Percentiles rank a stretch among this genome's conserved stretches.
Evolutionary conservation across 2,888 invertebrate genomes (phyloP).

Genomic region (Mythimna ferrago): DNA sequence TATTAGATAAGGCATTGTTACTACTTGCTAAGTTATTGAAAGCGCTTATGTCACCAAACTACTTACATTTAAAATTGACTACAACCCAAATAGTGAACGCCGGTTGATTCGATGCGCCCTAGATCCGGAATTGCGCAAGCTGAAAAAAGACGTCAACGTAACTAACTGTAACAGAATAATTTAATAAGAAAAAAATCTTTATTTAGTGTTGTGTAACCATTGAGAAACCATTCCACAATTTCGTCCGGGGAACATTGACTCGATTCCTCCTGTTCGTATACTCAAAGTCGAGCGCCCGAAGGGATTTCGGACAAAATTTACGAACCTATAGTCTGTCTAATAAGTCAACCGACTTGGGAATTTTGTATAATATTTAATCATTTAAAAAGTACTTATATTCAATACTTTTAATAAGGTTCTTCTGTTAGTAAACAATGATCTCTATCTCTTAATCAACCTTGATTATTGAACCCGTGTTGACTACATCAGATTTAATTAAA

Average conservation of each 20-base stretch:
- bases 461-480: too few species aligned
- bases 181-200: slow-evolving; percentile 67
- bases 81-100: slow-evolving; percentile 69
- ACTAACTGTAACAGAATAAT: slow-evolving; percentile 73
- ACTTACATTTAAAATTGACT: slow-evolving; percentile 66
- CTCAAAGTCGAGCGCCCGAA: too few species aligned
- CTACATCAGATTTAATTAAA: too few species aligned
- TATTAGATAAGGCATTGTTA: slow-evolving; percentile 34
- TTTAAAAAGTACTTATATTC: too few species aligned
- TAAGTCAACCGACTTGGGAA: too few species aligned
- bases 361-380: too few species aligned
- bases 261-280: background rate
- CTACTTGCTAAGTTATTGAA: slow-evolving; percentile 45
- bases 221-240: slow-evolving; percentile 53
- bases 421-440: too few species aligned
- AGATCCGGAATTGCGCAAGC: slow-evolving; percentile 79
- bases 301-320: background rate
- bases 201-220: slow-evolving; percentile 67
- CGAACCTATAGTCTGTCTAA: background rate
- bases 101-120: slow-evolving; percentile 75
- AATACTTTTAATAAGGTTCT: too few species aligned
- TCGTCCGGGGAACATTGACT: slow-evolving; percentile 7
- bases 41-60: slow-evolving; percentile 71
- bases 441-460: too few species aligned
- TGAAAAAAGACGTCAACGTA: slow-evolving; percentile 72